Conservation (phyloP, 2,888 invertebrate species). For the Euzetes globulus region DNA sequence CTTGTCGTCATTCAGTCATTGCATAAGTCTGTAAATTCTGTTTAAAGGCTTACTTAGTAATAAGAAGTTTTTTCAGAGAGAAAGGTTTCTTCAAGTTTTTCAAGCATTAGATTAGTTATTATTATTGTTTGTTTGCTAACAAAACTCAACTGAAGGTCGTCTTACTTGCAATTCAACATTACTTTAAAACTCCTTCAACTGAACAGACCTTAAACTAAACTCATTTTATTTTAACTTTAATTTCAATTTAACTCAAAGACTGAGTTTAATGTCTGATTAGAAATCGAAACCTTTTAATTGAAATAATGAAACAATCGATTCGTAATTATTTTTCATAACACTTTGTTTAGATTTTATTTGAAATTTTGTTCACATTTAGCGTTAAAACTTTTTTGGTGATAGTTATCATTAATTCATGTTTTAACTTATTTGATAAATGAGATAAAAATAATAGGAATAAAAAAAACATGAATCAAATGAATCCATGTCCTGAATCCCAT, state of each 20-base stretch:
- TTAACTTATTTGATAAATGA: too few relatives aligned
- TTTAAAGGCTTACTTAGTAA: neutral
- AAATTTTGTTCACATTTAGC: too few relatives aligned
- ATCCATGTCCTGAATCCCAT: neutral
- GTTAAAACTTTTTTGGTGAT: too few relatives aligned
- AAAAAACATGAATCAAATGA: too few relatives aligned
- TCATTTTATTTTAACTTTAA: neutral
- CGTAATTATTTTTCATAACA: too few relatives aligned
- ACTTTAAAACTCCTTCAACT: constrained; percentile 6
- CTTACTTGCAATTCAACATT: neutral
- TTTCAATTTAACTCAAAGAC: neutral
- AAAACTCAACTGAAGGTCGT: constrained; percentile 19
- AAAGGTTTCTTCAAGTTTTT: neutral
- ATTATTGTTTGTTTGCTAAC: constrained; percentile 22
- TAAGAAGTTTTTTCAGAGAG: neutral
- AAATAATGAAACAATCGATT: too few relatives aligned
- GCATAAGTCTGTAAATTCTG: constrained; percentile 13
- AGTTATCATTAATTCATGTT: too few relatives aligned
- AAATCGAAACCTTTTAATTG: neutral
- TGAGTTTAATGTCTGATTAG: constrained; percentile 1
- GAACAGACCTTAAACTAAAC: neutral
- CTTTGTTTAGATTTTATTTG: too few relatives aligned
- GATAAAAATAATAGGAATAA: too few relatives aligned
- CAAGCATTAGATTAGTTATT: constrained; percentile 4
- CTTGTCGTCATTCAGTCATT: constrained; percentile 11